These are phyloP conservation scores for Hypena proboscidalis DNA, from an alignment of 2,888 invertebrate genomes.

Conservation along the genomic window DNA sequence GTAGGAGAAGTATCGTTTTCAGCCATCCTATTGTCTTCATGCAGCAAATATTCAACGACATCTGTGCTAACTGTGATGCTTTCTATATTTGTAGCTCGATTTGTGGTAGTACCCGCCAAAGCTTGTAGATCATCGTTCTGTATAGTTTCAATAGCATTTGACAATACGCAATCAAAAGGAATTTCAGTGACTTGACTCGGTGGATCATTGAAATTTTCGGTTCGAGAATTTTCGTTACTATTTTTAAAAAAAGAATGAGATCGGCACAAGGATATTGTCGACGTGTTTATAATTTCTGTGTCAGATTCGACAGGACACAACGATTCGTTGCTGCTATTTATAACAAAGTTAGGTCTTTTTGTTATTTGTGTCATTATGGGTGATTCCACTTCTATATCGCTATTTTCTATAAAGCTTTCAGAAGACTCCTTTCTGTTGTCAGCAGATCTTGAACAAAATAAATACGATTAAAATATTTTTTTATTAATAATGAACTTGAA, in stretches of 20 bases:
- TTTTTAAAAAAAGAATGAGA: conserved; percentile 21
- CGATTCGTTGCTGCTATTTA: conserved; percentile 18
- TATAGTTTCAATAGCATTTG: conserved; percentile 5
- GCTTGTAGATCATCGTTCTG: conserved; percentile 10
- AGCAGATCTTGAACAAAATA: conserved; percentile 18
- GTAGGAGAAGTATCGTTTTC: conserved; percentile 13
- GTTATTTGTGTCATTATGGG: conserved; percentile 16
- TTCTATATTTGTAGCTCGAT: conserved; percentile 12
- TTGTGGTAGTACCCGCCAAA: conserved; percentile 6
- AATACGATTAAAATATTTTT: conserved; percentile 17
- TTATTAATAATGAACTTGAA: too few relatives aligned
- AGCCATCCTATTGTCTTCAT: conserved; percentile 13
- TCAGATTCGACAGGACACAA: conserved; percentile 17
- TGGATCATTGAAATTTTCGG: conserved; percentile 11
- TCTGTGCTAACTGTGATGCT: conserved; percentile 6
- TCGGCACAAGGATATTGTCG: conserved; percentile 17
- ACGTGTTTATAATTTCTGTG: conserved; percentile 19
- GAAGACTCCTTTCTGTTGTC: conserved; percentile 17
- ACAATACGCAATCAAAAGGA: conserved; percentile 16
- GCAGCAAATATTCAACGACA: conserved; percentile 9
- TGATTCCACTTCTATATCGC: conserved; percentile 14
- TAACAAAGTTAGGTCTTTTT: conserved; percentile 21
- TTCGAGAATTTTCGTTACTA: conserved; percentile 12
- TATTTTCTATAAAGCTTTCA: conserved; percentile 23
- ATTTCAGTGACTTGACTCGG: conserved; percentile 17